Percentiles rank a stretch among this genome's conserved stretches.
These are phyloP conservation scores for Isurus oxyrinchus DNA, from an alignment of 2,113 vertebrate species.

Conservation along the genomic window DNA sequence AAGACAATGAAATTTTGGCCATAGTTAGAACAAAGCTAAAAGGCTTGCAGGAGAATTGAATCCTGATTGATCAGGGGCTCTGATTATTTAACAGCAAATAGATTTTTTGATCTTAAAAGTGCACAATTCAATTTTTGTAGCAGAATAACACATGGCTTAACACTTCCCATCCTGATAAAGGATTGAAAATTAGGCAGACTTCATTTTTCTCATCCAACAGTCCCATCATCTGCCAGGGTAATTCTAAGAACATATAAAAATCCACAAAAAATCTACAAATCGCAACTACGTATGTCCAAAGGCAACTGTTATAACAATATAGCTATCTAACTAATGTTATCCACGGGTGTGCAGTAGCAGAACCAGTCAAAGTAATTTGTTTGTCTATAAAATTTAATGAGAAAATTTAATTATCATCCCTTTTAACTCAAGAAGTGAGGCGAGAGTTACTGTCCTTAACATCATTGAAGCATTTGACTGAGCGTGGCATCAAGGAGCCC, in stretches of 20 bases:
- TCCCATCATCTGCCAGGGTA: not conserved
- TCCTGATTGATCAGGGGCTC: not conserved
- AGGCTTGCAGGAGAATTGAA: not conserved
- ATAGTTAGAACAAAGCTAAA: not conserved
- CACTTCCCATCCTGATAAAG: not conserved
- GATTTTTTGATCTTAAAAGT: not conserved
- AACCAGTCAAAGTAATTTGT: not conserved
- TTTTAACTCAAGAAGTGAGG: too few relatives aligned
- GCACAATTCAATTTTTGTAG: not conserved
- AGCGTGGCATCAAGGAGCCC: too few relatives aligned
- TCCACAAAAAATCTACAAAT: not conserved
- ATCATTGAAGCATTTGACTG: too few relatives aligned
- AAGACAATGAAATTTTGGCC: not conserved
- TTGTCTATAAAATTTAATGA: not conserved
- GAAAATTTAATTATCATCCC: not conserved
- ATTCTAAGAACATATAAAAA: not conserved
- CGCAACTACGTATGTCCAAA: not conserved
- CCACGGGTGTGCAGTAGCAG: not conserved
- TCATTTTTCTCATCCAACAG: not conserved
- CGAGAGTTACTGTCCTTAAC: too few relatives aligned
- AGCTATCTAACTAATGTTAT: not conserved
- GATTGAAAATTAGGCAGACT: not conserved
- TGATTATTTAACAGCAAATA: conserved; percentile 7
- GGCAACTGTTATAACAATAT: not conserved
- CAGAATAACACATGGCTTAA: not conserved